A percentile compares a stretch with the other conserved stretches of the same genome.
Conservation (phyloP, 37 sponge, comb jelly and placozoan species). For the Axinella damicornis region DNA sequence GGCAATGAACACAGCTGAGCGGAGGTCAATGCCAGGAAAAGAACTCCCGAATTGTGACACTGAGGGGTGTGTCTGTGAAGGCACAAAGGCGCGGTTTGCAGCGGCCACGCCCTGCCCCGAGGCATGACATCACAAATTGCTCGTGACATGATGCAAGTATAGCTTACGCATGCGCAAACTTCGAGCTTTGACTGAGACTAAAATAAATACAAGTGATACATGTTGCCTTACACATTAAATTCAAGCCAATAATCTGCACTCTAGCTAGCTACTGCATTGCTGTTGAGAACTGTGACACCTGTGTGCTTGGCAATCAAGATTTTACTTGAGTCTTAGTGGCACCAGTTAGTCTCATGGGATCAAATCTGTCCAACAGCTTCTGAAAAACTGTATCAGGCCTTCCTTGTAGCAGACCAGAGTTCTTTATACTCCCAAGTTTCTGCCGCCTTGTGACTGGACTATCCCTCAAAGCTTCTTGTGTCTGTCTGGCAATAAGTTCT, state of each 20-base stretch:
- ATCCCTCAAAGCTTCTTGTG: neutral
- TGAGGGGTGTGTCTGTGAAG: neutral
- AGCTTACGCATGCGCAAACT: too few species aligned
- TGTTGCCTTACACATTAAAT: too few species aligned
- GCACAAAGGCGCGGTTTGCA: neutral
- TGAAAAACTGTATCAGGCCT: constrained; percentile 48
- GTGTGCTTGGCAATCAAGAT: too few species aligned
- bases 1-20: too few species aligned
- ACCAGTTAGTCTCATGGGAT: constrained; percentile 1
- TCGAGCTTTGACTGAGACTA: too few species aligned
- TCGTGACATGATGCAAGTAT: too few species aligned
- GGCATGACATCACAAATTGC: neutral
- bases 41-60: too few species aligned
- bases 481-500: constrained; percentile 29
- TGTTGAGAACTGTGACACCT: too few species aligned
- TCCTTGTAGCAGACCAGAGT: neutral
- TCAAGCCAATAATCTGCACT: too few species aligned
- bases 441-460: neutral
- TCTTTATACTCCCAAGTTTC: neutral
- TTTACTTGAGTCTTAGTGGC: neutral
- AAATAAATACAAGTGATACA: too few species aligned
- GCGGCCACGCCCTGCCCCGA: constrained; percentile 27
- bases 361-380: constrained; percentile 47
- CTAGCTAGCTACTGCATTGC: too few species aligned
- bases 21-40: too few species aligned